Base-by-base conservation (phyloP, 2,888 invertebrate species). In the Heliconius ismenius region DNA sequence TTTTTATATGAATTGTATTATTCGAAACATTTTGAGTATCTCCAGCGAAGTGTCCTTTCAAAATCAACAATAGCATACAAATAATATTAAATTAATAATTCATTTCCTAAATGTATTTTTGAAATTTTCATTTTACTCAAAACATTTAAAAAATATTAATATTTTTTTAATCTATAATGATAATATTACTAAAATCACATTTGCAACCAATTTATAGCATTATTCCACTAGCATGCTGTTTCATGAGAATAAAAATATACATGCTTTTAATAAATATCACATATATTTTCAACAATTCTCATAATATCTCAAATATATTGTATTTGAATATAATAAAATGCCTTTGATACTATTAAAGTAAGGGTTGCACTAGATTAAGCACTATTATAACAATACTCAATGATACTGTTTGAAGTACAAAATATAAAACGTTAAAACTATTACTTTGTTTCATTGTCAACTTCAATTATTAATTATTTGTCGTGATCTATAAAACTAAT, bases 351-450 rank as follows among this genome's bases (percentile, higher is more conserved):
- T 76, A 80, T 76, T 74, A 77, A 70, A 79, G 76, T 79, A 77
- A 73, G 72, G 69, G 67, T 81, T 78, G 79, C 77, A 77, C 79
- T 78, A 80, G 32, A 77, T 63, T 82, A 84, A 83, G 79, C 80
- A 82, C 78, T 83, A 83, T 81, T 80, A 75, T 83, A 83, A 84
- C 83, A 84, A 87, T 87, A 88, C 88, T 88, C 88, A 85, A 83
- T 84, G 83, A 85, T 82, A 82, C 82, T 84, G 85, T 87, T 85
- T 86, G 83, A 87, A 88, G 87, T 88, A 88, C 88, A 88, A 87
- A 87, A 79, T 81, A 79, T 75, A 81, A 78, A 70, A 75, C 76
- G 70, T 78, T 79, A 79, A 70, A n/a, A 70, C 78, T 78, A 65
- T 68, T 24, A 70, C 21, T 63, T 24, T 26, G n/a, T 74, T 76